A percentile compares a stretch with the other conserved stretches of the same genome.
Conservation (phyloP, 2,888 invertebrate genomes). For the Lacanobia wlatinum region DNA sequence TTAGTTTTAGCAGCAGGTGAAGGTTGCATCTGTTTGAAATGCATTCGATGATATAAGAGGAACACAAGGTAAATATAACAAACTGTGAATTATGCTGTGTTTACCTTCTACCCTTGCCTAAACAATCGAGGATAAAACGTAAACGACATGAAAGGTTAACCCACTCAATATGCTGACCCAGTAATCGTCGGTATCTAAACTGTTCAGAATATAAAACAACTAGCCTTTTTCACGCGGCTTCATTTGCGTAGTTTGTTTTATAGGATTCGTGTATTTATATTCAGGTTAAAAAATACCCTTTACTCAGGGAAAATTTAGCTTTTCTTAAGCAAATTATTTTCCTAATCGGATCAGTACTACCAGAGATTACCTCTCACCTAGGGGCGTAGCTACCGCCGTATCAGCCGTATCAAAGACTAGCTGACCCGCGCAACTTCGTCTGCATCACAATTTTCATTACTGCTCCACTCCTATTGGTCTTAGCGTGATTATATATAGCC, state of each 20-base stretch:
- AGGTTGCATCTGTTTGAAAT: constrained; percentile 38
- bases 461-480: no score
- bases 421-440: no score
- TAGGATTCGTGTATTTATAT: neutral
- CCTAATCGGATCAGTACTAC: neutral
- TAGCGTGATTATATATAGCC: no score
- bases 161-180: constrained; percentile 11
- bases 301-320: no score
- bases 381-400: no score
- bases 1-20: constrained; percentile 20
- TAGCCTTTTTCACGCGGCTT: neutral
- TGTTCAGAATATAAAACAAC: neutral
- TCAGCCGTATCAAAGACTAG: no score
- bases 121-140: constrained; percentile 7
- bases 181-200: neutral
- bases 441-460: no score
- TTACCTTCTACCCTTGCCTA: constrained; percentile 37
- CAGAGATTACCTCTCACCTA: neutral
- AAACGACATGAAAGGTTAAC: constrained; percentile 24
- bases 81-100: constrained; percentile 37
- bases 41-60: constrained; percentile 22
- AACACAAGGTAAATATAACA: constrained; percentile 23
- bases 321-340: neutral
- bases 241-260: neutral
- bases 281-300: no score